Evolutionary conservation across 30 jellyfish, hydroid and myxozoan species (phyloP).

Genomic region (Pelagia noctiluca): DNA sequence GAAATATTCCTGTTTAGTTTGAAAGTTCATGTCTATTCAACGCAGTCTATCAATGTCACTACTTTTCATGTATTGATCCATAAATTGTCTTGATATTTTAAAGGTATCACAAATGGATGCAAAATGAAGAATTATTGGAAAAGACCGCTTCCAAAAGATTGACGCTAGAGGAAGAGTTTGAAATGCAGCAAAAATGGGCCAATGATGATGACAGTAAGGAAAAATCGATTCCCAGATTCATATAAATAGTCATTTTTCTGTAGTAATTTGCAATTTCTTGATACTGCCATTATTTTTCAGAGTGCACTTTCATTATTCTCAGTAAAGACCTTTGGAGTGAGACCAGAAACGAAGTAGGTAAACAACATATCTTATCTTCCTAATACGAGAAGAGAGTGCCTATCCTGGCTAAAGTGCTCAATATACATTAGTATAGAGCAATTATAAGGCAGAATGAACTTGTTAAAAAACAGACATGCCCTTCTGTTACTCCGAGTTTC

Average conservation of each 20-base stretch:
- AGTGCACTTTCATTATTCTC: not conserved
- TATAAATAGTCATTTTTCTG: no score
- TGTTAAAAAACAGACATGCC: no score
- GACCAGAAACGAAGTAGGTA: not conserved
- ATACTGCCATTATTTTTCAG: not conserved
- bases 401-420: no score
- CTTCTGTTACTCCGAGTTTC: no score
- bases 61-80: not conserved
- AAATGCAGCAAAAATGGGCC: conserved; percentile 92
- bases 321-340: not conserved
- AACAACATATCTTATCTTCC: no score
- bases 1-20: not conserved
- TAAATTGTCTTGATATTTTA: not conserved
- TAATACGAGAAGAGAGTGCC: no score
- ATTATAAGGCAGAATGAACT: no score
- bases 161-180: conserved; percentile 81
- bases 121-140: conserved; percentile 75
- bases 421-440: no score
- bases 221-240: not conserved
- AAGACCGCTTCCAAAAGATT: conserved; percentile 93
- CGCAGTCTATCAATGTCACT: no score
- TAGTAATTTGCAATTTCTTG: not conserved
- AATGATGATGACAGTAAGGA: conserved; percentile 81
- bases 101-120: conserved; percentile 95
- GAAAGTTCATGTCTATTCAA: no score